Percentiles rank a stretch among this genome's conserved stretches.
phyloP scores from a whole-genome alignment of 2,797 vertebrate species.

The Momotus momota region DNA sequence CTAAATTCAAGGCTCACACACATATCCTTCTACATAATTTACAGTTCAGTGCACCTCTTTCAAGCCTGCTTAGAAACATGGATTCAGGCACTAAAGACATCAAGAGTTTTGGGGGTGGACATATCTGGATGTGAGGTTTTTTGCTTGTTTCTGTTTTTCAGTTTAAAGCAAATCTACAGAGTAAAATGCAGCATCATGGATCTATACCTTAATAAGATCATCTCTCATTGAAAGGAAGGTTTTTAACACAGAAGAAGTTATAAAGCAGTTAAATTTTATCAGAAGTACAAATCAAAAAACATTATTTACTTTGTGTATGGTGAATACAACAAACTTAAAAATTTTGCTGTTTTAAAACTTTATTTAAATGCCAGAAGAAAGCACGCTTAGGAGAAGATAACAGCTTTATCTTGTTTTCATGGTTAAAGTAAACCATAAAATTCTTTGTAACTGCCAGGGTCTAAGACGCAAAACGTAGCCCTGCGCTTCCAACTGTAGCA shows the following conservation, averaged over 20 bases:
- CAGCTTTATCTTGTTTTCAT: constrained; percentile 71
- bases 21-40: background rate
- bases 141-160: background rate
- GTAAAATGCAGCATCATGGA: background rate
- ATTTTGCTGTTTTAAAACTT: background rate
- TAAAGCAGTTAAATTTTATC: background rate
- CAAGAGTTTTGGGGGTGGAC: background rate
- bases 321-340: background rate
- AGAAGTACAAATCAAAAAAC: background rate
- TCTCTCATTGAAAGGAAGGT: background rate
- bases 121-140: background rate
- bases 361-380: constrained; percentile 2
- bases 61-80: background rate
- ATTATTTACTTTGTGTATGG: background rate
- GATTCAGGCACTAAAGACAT: background rate
- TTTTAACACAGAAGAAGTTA: constrained; percentile 10
- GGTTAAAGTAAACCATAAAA: constrained; percentile 61
- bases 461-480: background rate
- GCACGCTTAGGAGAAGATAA: constrained; percentile 24
- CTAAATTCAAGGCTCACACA: constrained; percentile 8
- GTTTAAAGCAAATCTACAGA: background rate
- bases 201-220: background rate
- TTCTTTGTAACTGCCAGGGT: constrained; percentile 7
- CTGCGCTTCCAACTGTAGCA: background rate
- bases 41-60: background rate